These are phyloP conservation scores for Passer domesticus DNA, from an alignment of 2,113 vertebrate species.

Conservation along the genomic window DNA sequence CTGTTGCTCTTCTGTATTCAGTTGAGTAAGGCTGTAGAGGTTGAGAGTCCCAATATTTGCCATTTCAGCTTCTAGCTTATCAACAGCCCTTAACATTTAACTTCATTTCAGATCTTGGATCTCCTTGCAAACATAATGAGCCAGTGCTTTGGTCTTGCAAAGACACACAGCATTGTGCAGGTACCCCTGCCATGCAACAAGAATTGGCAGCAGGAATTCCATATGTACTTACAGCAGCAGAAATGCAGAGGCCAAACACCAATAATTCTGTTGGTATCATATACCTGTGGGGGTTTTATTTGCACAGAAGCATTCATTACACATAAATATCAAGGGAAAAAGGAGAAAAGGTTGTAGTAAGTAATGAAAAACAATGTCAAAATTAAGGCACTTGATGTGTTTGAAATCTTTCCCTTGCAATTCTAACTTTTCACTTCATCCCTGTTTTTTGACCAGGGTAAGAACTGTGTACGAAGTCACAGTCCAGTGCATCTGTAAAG, in stretches of 20 bases:
- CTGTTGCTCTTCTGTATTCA: background rate
- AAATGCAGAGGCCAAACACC: background rate
- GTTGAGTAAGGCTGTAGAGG: background rate
- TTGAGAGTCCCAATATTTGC: background rate
- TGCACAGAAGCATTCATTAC: background rate
- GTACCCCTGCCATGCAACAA: background rate
- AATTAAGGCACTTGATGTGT: background rate
- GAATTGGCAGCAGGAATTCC: background rate
- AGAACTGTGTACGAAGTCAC: background rate
- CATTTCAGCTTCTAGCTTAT: background rate
- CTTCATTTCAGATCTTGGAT: background rate
- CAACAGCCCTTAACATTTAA: background rate
- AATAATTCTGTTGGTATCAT: background rate
- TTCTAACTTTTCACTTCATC: background rate
- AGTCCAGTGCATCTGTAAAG: background rate
- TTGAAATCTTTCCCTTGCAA: background rate
- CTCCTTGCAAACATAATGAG: background rate
- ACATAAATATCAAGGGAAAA: background rate
- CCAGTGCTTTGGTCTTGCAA: background rate
- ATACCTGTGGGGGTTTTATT: background rate
- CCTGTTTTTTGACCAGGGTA: background rate
- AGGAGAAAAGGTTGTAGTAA: background rate
- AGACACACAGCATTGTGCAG: background rate
- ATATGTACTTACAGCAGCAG: background rate
- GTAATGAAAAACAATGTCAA: background rate